phyloP scores from a whole-genome alignment of 1,140 invertebrate genomes.

The Whitmania pigra region DNA sequence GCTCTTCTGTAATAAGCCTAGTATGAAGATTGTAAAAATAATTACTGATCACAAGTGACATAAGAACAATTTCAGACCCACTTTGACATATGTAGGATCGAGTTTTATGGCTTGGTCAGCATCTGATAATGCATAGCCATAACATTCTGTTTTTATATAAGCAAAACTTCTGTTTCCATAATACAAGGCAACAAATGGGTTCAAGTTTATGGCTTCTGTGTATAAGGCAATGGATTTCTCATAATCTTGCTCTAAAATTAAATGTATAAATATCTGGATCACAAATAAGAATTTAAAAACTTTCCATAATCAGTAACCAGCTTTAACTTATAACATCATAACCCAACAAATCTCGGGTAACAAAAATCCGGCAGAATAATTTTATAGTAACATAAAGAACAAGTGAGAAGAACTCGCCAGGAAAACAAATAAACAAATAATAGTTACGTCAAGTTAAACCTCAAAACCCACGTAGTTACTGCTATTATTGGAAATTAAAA shows the following conservation, averaged over 20 bases:
- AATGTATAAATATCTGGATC: neutral
- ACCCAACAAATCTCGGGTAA: neutral
- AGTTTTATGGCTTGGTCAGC: constrained; percentile 78
- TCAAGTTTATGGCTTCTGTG: constrained; percentile 73
- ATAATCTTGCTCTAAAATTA: constrained; percentile 69
- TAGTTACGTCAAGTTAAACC: neutral
- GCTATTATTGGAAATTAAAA: neutral
- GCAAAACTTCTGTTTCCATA: constrained; percentile 86
- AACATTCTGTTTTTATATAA: constrained; percentile 78
- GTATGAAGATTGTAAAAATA: constrained; percentile 24
- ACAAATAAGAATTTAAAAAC: neutral
- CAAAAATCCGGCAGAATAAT: neutral
- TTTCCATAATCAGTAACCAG: constrained; percentile 1
- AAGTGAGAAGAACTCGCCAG: neutral
- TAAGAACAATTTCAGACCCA: constrained; percentile 46
- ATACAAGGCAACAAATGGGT: constrained; percentile 57
- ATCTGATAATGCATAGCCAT: constrained; percentile 81
- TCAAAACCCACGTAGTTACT: neutral
- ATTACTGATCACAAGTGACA: neutral
- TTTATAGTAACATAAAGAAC: neutral
- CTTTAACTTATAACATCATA: neutral
- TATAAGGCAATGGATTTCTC: constrained; percentile 76
- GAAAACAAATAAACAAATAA: constrained; percentile 12
- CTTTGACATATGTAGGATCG: constrained; percentile 81
- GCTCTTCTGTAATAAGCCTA: constrained; percentile 73